Conservation (phyloP, 2,888 invertebrate genomes). For the Cerastis rubricosa region DNA sequence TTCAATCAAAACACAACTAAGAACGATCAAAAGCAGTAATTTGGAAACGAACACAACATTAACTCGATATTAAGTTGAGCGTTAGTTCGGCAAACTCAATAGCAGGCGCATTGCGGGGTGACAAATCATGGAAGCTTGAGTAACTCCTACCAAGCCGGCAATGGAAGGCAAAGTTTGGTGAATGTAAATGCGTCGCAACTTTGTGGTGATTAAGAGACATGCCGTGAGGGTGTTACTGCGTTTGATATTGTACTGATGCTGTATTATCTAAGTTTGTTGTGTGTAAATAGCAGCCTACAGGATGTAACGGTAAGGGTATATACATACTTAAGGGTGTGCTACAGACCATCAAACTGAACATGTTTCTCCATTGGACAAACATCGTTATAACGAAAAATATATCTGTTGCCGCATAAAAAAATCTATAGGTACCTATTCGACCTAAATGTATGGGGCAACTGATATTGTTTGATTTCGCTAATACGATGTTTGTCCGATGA, state of each 20-base stretch:
- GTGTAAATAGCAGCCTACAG: neutral
- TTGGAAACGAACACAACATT: constrained; percentile 57
- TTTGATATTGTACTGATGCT: constrained; percentile 48
- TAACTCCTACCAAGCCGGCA: constrained; percentile 55
- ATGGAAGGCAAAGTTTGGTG: constrained; percentile 59
- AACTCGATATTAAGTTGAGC: constrained; percentile 62
- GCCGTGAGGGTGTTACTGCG: constrained; percentile 49
- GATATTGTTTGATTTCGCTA: too few relatives aligned
- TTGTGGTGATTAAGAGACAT: constrained; percentile 61
- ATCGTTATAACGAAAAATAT: too few relatives aligned
- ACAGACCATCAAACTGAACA: too few relatives aligned
- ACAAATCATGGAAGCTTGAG: constrained; percentile 64
- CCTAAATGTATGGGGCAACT: too few relatives aligned
- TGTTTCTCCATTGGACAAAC: too few relatives aligned
- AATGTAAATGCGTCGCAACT: constrained; percentile 65
- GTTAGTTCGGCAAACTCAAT: constrained; percentile 64
- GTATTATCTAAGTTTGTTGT: constrained; percentile 35
- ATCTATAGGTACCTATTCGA: too few relatives aligned
- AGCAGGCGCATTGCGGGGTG: constrained; percentile 60
- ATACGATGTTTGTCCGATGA: too few relatives aligned
- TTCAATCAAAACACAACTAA: constrained; percentile 28
- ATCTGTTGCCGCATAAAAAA: too few relatives aligned
- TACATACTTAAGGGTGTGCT: too few relatives aligned
- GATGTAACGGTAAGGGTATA: too few relatives aligned
- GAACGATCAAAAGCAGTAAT: constrained; percentile 59